Evolutionary conservation across 1,140 invertebrate genomes (phyloP), one percentile per base, ranked within the genome.

Genomic region (Brachionus manjavacas): DNA sequence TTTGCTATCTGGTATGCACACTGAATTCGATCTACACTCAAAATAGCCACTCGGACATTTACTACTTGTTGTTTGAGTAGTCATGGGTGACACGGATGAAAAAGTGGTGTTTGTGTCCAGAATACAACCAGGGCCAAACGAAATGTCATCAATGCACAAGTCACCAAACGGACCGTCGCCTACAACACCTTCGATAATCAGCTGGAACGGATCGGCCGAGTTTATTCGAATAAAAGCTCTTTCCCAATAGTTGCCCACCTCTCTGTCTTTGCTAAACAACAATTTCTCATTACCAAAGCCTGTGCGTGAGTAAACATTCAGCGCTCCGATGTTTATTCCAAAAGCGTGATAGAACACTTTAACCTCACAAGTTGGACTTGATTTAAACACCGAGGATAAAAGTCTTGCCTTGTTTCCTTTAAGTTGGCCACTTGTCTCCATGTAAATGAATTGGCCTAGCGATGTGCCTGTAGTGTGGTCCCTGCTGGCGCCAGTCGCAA

Each of bases 401-500:
- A 84, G 4, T 41, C 83, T 23, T 23, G 46, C 66, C 39, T 60
- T 52, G 7, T 55, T 9, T 31, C 70, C 70, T 41, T 64, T 23
- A 1, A 4, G 6, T 41, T 6, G 8, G 25, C 43, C 60, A 55
- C 28, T 25, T 60, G 83, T 23, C 43, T 84, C 83, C 7, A 84
- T 0, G 55, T 66, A 78, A 31, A 43, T 7, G 8, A 7, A 72
- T 68, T 84, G 41, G 9, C 83, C 83, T 0, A 12, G 20, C 2
- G 66, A 66, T 31, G 66, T 74, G 4, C 86, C 87, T 83, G 85
- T 86, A 4, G 94, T 94, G 86, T 95, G 94, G 87, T 95, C 94
- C 86, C 91, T 91, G 8, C 91, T 91, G 0, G 94, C 94, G 28
- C 94, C 94, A 0, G 94, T 94, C 4, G 91, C 91, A 4, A 92